Evolutionary conservation across 2,797 vertebrate genomes (phyloP), one percentile per base, ranked within the genome.

Genomic region (Anniella stebbinsi): DNA sequence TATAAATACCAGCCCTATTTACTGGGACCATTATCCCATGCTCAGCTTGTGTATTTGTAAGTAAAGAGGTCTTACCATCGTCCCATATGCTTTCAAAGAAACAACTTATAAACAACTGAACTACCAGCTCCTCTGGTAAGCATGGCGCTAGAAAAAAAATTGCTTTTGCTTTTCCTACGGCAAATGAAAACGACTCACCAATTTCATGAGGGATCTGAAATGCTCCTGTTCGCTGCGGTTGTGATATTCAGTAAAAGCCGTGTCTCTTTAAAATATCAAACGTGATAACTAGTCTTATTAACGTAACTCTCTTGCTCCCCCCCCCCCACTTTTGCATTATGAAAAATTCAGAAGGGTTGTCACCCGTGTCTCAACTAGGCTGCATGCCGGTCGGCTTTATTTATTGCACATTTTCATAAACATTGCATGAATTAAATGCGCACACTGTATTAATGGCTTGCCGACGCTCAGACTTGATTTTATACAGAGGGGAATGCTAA

Each of bases 311-410:
- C 91, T 95, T 88, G 51, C 91, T 93, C 89, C 80, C 11, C 54
- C 12, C 54, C 54, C 51, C 9, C 88, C 88, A 92, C 86, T 86
- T 95, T 95, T 95, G 41, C 70, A 36, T 94, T 93, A 96, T 96
- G 93, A 96, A 96, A 96, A 95, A 96, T 96, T 96, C 95, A 96
- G 93, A 94, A 96, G 95, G 92, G 93, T 95, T 94, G 93, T 94
- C 93, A 88, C 86, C 94, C 93, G 91, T 94, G 91, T 92, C 93
- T 96, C 94, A 96, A 93, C 93, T 93, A 95, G 92, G 90, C 91
- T 90, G 91, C 93, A 93, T 93, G 92, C 95, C 93, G 92, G 92
- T 94, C 93, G 91, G 93, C 92, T 93, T 95, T 96, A 93, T 95
- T 95, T 94, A 96, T 96, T 95, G 86, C 70, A 36, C 86, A 0